These are phyloP conservation scores for Lagopus leucura DNA, from an alignment of 2,113 vertebrate genomes.

Conservation along the genomic window DNA sequence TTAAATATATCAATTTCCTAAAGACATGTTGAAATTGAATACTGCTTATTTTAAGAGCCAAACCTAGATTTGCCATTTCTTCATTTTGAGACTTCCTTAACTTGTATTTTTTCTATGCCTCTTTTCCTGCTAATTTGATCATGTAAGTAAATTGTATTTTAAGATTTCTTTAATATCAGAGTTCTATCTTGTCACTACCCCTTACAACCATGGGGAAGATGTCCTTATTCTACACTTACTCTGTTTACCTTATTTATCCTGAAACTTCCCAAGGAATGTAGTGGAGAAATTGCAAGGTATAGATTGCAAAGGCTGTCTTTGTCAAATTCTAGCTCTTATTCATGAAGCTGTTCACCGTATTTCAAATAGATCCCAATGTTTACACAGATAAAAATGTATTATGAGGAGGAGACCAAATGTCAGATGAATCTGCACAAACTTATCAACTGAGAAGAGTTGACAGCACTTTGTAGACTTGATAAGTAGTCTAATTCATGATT, in stretches of 20 bases:
- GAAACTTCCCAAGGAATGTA: not conserved
- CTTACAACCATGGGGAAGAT: not conserved
- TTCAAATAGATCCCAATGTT: not conserved
- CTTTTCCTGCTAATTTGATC: not conserved
- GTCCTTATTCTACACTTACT: not conserved
- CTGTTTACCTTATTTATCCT: not conserved
- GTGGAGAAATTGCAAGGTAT: not conserved
- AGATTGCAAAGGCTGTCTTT: not conserved
- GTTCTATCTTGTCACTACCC: not conserved
- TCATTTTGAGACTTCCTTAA: not conserved
- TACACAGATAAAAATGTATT: not conserved
- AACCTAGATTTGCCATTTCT: not conserved
- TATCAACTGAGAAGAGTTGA: not conserved
- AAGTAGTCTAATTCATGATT: not conserved
- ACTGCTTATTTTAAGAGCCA: not conserved
- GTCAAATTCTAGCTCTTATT: not conserved
- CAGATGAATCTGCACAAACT: not conserved
- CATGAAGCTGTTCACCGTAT: not conserved
- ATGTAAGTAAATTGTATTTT: not conserved
- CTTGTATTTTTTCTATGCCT: not conserved
- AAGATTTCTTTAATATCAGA: not conserved
- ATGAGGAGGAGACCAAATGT: not conserved
- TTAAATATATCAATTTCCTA: not conserved
- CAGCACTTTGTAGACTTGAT: not conserved
- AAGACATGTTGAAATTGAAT: not conserved